Conservation (phyloP, 2,797 vertebrate genomes). For the Cossypha dichroa region DNA sequence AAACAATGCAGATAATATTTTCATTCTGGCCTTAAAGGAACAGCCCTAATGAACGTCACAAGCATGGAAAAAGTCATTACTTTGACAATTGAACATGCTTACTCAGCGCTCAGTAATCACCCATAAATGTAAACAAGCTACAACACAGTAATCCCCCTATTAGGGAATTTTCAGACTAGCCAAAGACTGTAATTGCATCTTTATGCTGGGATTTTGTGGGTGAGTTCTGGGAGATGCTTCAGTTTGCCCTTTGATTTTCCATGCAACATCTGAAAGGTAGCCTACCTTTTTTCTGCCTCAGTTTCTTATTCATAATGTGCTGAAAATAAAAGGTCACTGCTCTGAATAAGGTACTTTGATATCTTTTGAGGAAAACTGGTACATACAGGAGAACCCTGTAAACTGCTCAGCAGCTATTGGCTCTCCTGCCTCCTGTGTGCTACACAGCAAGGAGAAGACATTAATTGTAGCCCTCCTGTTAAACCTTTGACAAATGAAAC, state of each 20-base stretch:
- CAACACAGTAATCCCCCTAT: neutral
- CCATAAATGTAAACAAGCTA: neutral
- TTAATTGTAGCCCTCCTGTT: neutral
- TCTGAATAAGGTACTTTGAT: neutral
- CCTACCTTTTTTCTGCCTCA: neutral
- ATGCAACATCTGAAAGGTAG: neutral
- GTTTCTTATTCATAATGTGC: neutral
- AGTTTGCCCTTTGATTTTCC: neutral
- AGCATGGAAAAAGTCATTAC: neutral
- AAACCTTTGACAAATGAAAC: neutral
- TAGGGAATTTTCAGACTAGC: slow-evolving; percentile 4
- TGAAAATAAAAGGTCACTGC: neutral
- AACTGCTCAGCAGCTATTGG: neutral
- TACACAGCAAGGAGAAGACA: neutral
- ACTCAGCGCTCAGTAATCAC: neutral
- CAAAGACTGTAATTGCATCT: neutral
- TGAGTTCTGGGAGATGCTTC: neutral
- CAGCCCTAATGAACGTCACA: neutral
- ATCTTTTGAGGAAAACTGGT: neutral
- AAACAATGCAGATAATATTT: slow-evolving; percentile 34
- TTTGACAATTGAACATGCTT: neutral
- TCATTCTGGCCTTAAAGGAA: neutral
- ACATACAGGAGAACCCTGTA: neutral
- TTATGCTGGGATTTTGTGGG: neutral
- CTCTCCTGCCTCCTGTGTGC: neutral